Evolutionary conservation across 92 coral and sea anemone genomes (phyloP).

Genomic region (Micromussa lordhowensis): DNA sequence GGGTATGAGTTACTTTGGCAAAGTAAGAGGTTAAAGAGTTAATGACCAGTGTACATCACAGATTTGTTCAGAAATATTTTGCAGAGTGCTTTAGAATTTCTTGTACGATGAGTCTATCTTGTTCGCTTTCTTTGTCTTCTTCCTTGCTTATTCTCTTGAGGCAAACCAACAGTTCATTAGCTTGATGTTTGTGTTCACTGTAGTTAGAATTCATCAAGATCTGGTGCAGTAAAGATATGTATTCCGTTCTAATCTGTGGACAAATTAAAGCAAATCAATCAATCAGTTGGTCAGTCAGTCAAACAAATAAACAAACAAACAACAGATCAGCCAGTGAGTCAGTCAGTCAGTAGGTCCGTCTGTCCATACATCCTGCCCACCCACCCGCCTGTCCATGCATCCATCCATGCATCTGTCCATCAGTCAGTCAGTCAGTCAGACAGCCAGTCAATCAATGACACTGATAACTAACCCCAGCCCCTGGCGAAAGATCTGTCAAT

Average conservation of each 20-base stretch:
- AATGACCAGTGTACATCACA: too few species aligned
- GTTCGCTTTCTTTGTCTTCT: slow-evolving; percentile 72
- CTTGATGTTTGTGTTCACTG: slow-evolving; percentile 77
- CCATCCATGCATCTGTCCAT: too few species aligned
- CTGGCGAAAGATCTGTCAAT: slow-evolving; percentile 83
- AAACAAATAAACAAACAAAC: too few species aligned
- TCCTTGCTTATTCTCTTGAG: slow-evolving; percentile 84
- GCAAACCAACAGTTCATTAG: slow-evolving; percentile 65
- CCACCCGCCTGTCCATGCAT: too few species aligned
- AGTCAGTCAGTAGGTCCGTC: too few species aligned
- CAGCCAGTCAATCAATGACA: too few species aligned
- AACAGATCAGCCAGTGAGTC: too few species aligned
- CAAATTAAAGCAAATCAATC: not conserved
- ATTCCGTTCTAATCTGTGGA: slow-evolving; percentile 85
- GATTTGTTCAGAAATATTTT: slow-evolving; percentile 8
- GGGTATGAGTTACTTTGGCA: too few species aligned
- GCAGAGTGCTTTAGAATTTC: slow-evolving; percentile 77
- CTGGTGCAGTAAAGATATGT: slow-evolving; percentile 78
- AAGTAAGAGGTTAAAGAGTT: not conserved
- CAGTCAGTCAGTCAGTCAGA: too few species aligned
- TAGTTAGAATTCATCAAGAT: slow-evolving; percentile 83
- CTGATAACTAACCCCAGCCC: slow-evolving; percentile 68
- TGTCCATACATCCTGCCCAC: too few species aligned
- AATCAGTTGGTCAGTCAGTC: too few species aligned
- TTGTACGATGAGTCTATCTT: slow-evolving; percentile 76